Evolutionary conservation across 2,888 invertebrate species (phyloP).

Genomic region (Minunthozetes semirufus): DNA sequence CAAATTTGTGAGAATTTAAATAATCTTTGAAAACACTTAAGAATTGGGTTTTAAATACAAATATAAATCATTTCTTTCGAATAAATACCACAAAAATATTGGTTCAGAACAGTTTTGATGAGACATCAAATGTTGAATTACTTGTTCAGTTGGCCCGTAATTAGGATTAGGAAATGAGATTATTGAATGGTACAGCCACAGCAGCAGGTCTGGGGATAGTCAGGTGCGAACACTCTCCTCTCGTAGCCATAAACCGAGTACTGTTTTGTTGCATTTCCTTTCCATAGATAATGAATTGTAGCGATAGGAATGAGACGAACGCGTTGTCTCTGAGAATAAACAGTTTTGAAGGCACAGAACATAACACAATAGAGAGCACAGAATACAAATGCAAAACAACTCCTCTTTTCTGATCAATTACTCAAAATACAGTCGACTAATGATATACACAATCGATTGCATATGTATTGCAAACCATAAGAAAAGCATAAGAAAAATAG

Average conservation of each 20-base stretch:
- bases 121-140: neutral
- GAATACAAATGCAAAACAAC: neutral
- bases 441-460: neutral
- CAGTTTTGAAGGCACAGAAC: neutral
- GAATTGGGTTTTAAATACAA: too few species aligned
- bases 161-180: neutral
- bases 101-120: too few species aligned
- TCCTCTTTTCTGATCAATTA: neutral
- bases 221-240: slow-evolving; percentile 47
- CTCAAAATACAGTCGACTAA: slow-evolving; percentile 19
- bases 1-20: too few species aligned
- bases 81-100: too few species aligned
- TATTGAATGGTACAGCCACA: slow-evolving; percentile 44
- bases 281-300: slow-evolving; percentile 47
- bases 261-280: slow-evolving; percentile 42
- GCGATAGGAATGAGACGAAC: slow-evolving; percentile 49
- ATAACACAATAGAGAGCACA: neutral
- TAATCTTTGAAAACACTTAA: too few species aligned
- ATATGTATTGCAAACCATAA: neutral
- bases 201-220: slow-evolving; percentile 49
- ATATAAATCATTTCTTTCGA: too few species aligned
- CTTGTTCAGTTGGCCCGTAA: neutral
- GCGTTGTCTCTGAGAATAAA: slow-evolving; percentile 46
- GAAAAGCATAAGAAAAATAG: neutral
- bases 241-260: slow-evolving; percentile 50